Base-by-base conservation (phyloP, 2,888 invertebrate genomes). In the Andrena hattorfiana region DNA sequence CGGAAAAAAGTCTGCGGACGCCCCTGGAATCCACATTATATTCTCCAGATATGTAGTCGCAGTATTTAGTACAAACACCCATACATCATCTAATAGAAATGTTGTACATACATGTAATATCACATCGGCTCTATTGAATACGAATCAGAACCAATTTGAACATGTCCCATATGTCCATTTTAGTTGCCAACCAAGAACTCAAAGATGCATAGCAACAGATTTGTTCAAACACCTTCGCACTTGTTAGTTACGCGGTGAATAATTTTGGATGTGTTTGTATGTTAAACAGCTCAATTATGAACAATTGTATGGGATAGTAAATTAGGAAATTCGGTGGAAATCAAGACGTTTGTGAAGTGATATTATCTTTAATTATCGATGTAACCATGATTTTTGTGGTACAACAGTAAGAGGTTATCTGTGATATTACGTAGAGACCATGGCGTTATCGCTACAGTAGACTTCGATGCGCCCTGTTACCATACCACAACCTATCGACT, bases 381-480 rank as follows among this genome's bases (percentile, higher is more conserved):
- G 28, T 77, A 77, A 75, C 66, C 79, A 75, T 86, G 78, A 64
- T 85, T 77, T 42, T 82, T 70, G 66, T 75, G 78, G 66, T 77
- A 83, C 42, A 85, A 85, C 42, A 79, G 85, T 88, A 87, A 87
- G 86, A 89, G 42, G 42, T 86, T 90, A 85, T 89, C 90, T 90
- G 90, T 90, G 90, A 90, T 90, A 90, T 89, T 87, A 87, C 69
- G 75, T 87, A 87, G 83, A 87, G 83, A 80, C 77, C 77, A 79
- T 74, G 69, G 70, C 70, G 62, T 63, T 70, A 60, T 77, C 77
- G 72, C 85, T 76, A 74, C 82, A 75, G 69, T 87, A 87, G 87
- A 70, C 77, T 77, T 75, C 67, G 68, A 73, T 16, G 67, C 73
- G 73, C 56, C 71, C n/a, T 26, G 42, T 13, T 35, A 62, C 35